Base-by-base conservation (phyloP, 2,113 vertebrate species). In the Perca flavescens region DNA sequence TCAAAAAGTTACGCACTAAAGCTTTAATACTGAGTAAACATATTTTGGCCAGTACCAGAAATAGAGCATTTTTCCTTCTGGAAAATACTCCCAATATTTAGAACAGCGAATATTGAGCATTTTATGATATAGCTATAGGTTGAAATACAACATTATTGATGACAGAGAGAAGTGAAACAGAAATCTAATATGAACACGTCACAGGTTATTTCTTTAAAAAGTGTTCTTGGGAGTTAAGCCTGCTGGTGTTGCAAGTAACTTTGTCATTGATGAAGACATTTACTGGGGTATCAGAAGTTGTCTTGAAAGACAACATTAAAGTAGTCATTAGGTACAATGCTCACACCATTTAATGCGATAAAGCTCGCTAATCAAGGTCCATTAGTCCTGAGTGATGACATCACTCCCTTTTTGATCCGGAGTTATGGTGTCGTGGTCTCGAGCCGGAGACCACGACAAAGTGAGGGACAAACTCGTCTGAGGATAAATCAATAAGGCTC, bases 301-400 rank as follows among this genome's bases (percentile, higher is more conserved):
- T 72, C 63, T 75, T 82, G 62, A 80, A 34, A 83, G 70, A 80
- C 72, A 53, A 31, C 84, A 72, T 80, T 81, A 88, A 86, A 46
- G 67, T 43, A 40, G 64, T 82, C 85, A 89, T 86, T 85, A 83
- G 69, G 70, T 71, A 69, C 63, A 21, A 83, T 83, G 60, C 79
- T 84, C 88, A 86, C 65, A 83, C 79, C 76, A 85, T 86, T 91
- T 85, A 89, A 90, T 78, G 86, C 76, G 63, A 88, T 86, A 83
- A 89, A 77, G 79, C 79, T 25, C 9, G 40, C 75, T 69, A 77
- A 66, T 87, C 89, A 63, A 69, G 80, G 85, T 57, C 79, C 82
- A 91, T 92, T 91, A 90, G 72, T 80, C 67, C 25, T 62, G 66
- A 89, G 60, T n/a, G 81, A 92, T 91, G 91, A 90, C 84, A 87